phyloP scores from a whole-genome alignment of 2,797 vertebrate genomes.

The Acanthopagrus latus region DNA sequence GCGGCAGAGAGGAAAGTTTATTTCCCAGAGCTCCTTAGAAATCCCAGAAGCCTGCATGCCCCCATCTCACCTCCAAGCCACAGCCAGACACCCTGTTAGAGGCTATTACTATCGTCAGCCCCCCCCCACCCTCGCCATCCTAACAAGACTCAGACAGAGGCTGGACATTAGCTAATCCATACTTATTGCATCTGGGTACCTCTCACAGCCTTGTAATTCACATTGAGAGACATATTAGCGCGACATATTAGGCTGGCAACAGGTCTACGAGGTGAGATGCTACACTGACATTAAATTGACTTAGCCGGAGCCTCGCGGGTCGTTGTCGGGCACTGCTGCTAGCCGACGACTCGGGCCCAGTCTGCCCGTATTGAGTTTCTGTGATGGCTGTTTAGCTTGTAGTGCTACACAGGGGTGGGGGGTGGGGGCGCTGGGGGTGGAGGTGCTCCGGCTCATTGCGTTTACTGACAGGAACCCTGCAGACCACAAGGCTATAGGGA shows the following conservation, averaged over 20 bases:
- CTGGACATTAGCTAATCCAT: slow-evolving; percentile 86
- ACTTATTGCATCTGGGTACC: slow-evolving; percentile 85
- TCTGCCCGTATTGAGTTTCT: slow-evolving; percentile 83
- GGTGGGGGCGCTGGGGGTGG: slow-evolving; percentile 53
- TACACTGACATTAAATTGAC: slow-evolving; percentile 83
- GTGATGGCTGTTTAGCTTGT: slow-evolving; percentile 82
- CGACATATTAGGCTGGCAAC: slow-evolving; percentile 84
- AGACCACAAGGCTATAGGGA: slow-evolving; percentile 79
- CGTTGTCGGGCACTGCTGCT: slow-evolving; percentile 69
- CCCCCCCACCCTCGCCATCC: slow-evolving; percentile 41
- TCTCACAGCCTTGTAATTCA: slow-evolving; percentile 86
- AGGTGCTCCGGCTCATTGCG: slow-evolving; percentile 76
- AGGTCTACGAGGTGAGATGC: slow-evolving; percentile 82
- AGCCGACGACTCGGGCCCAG: slow-evolving; percentile 61
- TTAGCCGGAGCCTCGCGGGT: slow-evolving; percentile 78
- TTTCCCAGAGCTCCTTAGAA: slow-evolving; percentile 79
- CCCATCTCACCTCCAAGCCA: slow-evolving; percentile 74
- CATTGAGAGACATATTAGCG: slow-evolving; percentile 87
- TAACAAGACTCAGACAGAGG: slow-evolving; percentile 80
- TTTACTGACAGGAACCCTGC: slow-evolving; percentile 82
- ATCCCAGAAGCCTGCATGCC: slow-evolving; percentile 74
- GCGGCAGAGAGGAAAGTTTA: slow-evolving; percentile 72
- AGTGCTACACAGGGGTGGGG: slow-evolving; percentile 61
- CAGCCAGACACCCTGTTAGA: slow-evolving; percentile 81
- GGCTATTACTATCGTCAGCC: slow-evolving; percentile 68